phyloP scores from a whole-genome alignment of 2,888 invertebrate species.

The Diploptera punctata region DNA sequence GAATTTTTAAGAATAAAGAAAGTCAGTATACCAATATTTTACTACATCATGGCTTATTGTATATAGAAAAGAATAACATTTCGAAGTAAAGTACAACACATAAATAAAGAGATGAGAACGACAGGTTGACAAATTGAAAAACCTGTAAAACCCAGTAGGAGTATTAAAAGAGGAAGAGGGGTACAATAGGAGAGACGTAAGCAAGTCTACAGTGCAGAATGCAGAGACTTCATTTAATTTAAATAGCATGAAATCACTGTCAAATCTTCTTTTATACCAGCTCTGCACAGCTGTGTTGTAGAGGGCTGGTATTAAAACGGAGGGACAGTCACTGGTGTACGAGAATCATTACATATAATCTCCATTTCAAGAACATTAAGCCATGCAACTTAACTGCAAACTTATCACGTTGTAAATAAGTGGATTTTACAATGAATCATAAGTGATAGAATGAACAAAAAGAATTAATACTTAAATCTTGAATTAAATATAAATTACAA shows the following conservation, averaged over 20 bases:
- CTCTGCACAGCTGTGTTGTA: slow-evolving; percentile 2
- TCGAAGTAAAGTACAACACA: too few species aligned
- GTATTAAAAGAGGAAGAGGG: background rate
- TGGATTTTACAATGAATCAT: background rate
- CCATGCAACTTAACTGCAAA: background rate
- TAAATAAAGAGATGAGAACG: too few species aligned
- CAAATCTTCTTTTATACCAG: background rate
- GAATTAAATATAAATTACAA: too few species aligned
- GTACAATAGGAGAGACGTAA: background rate
- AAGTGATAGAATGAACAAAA: background rate
- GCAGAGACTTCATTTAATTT: slow-evolving; percentile 18
- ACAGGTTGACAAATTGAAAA: slow-evolving; percentile 24
- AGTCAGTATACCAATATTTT: too few species aligned
- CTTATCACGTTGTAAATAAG: background rate
- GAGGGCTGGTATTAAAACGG: background rate
- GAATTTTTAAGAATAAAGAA: too few species aligned
- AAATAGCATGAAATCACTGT: slow-evolving; percentile 21
- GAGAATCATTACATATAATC: background rate
- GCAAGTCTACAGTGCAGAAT: background rate
- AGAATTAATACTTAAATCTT: background rate
- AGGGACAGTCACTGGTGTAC: background rate
- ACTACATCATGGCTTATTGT: too few species aligned
- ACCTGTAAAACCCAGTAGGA: slow-evolving; percentile 1
- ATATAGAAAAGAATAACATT: too few species aligned
- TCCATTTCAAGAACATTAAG: slow-evolving; percentile 2